phyloP scores from a whole-genome alignment of 2,888 invertebrate species.

The Drosophila fulvimacula region DNA sequence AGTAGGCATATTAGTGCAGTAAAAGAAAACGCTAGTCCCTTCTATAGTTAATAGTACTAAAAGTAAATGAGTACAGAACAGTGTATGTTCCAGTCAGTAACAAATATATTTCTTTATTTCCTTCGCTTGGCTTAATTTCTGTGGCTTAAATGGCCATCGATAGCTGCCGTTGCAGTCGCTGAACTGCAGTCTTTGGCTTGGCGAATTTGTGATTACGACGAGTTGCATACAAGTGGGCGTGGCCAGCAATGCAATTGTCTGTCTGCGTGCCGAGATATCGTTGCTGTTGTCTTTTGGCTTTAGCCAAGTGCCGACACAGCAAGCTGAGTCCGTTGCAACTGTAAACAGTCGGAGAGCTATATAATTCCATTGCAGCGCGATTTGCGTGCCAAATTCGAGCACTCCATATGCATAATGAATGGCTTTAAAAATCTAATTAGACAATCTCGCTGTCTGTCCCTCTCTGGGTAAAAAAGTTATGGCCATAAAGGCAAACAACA shows the following conservation, averaged over 20 bases:
- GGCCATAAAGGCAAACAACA: constrained; percentile 40
- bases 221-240: constrained; percentile 4
- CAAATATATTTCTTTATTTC: background rate
- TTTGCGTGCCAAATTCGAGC: constrained; percentile 49
- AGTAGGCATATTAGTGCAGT: no score
- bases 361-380: constrained; percentile 15
- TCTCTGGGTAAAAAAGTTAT: constrained; percentile 21
- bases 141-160: constrained; percentile 70
- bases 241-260: constrained; percentile 27
- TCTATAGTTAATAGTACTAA: no score
- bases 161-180: constrained; percentile 24
- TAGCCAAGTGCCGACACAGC: constrained; percentile 53
- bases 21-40: no score
- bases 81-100: background rate
- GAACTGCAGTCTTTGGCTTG: constrained; percentile 5
- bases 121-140: constrained; percentile 39
- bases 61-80: background rate
- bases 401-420: constrained; percentile 47
- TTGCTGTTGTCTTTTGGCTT: constrained; percentile 15
- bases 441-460: constrained; percentile 38
- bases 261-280: constrained; percentile 36
- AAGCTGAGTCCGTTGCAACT: constrained; percentile 35
- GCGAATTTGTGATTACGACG: constrained; percentile 48
- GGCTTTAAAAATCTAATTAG: constrained; percentile 73
- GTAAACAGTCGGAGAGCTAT: constrained; percentile 24